A percentile compares a stretch with the other conserved stretches of the same genome.
These are phyloP conservation scores for Hemicentrotus pulcherrimus DNA, from an alignment of 35 echinoderm and acorn worm genomes.

Conservation along the genomic window DNA sequence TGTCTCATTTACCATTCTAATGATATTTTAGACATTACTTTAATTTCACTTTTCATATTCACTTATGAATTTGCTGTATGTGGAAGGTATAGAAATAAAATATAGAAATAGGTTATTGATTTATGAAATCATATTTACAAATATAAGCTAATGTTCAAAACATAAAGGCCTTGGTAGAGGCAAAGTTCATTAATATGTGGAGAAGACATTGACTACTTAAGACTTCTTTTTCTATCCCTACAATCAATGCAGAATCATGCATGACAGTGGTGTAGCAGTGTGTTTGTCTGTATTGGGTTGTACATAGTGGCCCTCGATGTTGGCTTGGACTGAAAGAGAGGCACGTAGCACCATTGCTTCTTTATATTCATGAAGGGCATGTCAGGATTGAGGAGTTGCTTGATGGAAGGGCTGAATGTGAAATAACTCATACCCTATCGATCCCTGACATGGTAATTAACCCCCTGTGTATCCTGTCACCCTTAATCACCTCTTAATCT, in stretches of 20 bases:
- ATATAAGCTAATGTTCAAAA: neutral
- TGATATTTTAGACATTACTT: neutral
- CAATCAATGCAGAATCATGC: no score
- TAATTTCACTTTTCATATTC: no score
- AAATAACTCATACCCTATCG: neutral
- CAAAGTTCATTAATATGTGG: neutral
- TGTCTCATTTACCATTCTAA: neutral
- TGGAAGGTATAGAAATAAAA: no score
- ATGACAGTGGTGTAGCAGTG: no score
- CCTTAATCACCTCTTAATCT: neutral
- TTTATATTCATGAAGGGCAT: no score
- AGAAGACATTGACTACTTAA: neutral
- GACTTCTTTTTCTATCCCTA: no score
- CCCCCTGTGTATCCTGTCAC: neutral
- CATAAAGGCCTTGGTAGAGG: neutral
- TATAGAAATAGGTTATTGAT: no score
- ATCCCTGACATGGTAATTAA: neutral
- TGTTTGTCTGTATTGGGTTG: neutral
- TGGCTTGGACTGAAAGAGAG: no score
- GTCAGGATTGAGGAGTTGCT: neutral
- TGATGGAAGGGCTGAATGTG: neutral
- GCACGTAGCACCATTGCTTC: no score
- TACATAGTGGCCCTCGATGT: neutral
- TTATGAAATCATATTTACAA: neutral
- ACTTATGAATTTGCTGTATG: no score